Percentiles rank a stretch among this genome's conserved stretches.
Conservation (phyloP, 2,113 vertebrate species). For the Notechis scutatus region DNA sequence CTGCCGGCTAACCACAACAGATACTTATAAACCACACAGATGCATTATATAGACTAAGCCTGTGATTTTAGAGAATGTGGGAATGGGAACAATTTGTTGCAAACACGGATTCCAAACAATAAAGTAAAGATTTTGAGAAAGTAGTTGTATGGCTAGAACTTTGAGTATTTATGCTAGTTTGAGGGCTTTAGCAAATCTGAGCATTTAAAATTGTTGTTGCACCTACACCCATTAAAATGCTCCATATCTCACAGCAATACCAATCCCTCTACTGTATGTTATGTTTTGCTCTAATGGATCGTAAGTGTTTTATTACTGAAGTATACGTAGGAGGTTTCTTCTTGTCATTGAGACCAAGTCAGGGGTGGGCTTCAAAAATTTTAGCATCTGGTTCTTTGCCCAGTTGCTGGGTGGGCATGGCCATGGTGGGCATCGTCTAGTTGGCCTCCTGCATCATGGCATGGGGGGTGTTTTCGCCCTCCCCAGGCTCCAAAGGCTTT, state of each 20-base stretch:
- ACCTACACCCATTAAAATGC: not conserved
- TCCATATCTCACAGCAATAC: not conserved
- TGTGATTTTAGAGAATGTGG: constrained; percentile 23
- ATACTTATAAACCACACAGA: not conserved
- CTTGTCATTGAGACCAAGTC: not conserved
- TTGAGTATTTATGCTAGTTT: not conserved
- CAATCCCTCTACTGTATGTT: not conserved
- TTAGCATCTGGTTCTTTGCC: too few relatives aligned
- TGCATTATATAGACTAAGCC: constrained; percentile 10
- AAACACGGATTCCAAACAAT: constrained; percentile 25
- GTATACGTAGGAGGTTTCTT: not conserved
- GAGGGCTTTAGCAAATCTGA: not conserved
- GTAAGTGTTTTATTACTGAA: not conserved
- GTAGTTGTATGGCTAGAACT: not conserved
- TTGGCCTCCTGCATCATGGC: too few relatives aligned
- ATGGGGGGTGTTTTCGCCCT: too few relatives aligned
- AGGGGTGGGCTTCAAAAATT: too few relatives aligned
- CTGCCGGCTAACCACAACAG: too few relatives aligned
- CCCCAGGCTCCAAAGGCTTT: too few relatives aligned
- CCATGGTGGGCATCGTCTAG: too few relatives aligned
- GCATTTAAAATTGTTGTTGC: not conserved
- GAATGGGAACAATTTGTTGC: not conserved
- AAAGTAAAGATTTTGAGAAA: not conserved
- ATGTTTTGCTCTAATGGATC: not conserved
- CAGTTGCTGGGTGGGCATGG: too few relatives aligned